Conservation (phyloP, 2,888 invertebrate genomes). For the Leptopilina drosophilae region DNA sequence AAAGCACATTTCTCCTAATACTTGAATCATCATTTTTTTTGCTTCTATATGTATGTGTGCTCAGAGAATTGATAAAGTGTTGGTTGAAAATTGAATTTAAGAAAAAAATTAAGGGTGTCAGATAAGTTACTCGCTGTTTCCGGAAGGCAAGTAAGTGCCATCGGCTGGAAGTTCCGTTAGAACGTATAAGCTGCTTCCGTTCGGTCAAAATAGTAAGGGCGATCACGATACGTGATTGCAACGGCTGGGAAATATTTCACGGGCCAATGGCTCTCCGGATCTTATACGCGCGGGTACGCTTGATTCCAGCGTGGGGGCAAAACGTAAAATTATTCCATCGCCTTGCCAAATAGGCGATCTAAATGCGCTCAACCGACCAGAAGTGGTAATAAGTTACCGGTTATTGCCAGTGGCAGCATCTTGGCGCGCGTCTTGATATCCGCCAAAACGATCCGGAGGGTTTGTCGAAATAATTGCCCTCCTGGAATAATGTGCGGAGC, state of each 20-base stretch:
- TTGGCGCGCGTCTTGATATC: conserved; percentile 57
- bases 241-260: conserved; percentile 59
- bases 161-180: conserved; percentile 15
- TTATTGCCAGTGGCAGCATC: conserved; percentile 71
- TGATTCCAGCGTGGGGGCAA: conserved; percentile 63
- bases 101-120: neutral
- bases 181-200: conserved; percentile 8
- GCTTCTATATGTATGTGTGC: too few relatives aligned
- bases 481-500: conserved; percentile 18
- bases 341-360: conserved; percentile 73
- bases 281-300: conserved; percentile 56
- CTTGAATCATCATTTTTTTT: too few relatives aligned
- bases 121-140: conserved; percentile 10
- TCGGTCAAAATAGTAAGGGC: conserved; percentile 29
- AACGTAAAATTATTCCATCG: conserved; percentile 71
- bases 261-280: conserved; percentile 55
- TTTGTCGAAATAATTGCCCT: conserved; percentile 41
- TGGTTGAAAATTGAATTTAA: too few relatives aligned
- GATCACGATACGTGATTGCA: conserved; percentile 32
- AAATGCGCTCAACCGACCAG: conserved; percentile 72
- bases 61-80: too few relatives aligned
- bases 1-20: too few relatives aligned
- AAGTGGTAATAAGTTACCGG: conserved; percentile 73
- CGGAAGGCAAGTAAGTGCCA: conserved; percentile 18
- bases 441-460: conserved; percentile 40